Percentiles rank a stretch among this genome's conserved stretches.
phyloP scores from a whole-genome alignment of 1,140 invertebrate species.

The Brachionus rotundiformis region DNA sequence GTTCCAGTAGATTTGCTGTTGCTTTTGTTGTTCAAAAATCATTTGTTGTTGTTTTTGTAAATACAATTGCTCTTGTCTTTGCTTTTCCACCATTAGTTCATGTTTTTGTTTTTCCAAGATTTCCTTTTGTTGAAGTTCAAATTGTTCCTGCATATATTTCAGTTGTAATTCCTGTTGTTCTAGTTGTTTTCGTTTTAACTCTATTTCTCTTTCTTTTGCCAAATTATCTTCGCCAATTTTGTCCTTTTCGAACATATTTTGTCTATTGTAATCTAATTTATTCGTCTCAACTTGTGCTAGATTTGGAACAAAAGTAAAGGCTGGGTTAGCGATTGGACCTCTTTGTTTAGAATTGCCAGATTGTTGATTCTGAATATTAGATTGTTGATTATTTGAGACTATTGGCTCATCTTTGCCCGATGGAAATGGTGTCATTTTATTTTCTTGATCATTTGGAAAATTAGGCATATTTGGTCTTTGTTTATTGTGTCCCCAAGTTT shows the following conservation, averaged over 20 bases:
- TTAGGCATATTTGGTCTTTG: background rate
- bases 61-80: conserved; percentile 21
- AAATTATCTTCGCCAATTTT: background rate
- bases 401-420: too few species aligned
- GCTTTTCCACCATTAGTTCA: background rate
- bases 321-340: background rate
- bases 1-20: background rate
- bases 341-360: background rate
- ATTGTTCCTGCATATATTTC: conserved; percentile 40
- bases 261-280: background rate
- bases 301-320: background rate
- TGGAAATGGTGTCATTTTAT: too few species aligned
- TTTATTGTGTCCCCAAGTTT: conserved; percentile 59
- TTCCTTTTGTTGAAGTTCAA: conserved; percentile 4
- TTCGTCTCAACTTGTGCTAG: background rate
- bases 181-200: background rate
- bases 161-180: conserved; percentile 16
- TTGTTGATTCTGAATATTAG: background rate
- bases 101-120: background rate
- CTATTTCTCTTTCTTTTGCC: background rate
- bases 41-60: conserved; percentile 34
- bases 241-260: background rate
- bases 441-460: background rate
- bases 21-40: conserved; percentile 8
- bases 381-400: too few species aligned